Evolutionary conservation across 2,797 vertebrate genomes (phyloP), one percentile per base, ranked within the genome.

Genomic region (Bovichtus variegatus): DNA sequence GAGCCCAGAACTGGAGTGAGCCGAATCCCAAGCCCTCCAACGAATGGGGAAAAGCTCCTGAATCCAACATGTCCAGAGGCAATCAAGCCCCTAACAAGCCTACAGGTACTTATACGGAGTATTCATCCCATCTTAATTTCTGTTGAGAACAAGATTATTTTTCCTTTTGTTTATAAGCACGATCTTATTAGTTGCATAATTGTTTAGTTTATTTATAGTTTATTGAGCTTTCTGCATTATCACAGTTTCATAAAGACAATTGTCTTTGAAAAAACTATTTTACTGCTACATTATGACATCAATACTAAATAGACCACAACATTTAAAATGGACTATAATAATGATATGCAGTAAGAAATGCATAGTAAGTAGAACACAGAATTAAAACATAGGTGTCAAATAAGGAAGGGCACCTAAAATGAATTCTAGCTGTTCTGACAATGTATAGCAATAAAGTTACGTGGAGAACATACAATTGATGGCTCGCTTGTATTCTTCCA

Each of bases 31-130:
- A 95, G 74, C 80, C 95, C 78, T 93, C 96, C 40, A 93, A 83
- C 2, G 97, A 98, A 78, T 98, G 97, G 97, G 95, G 94, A 57
- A 98, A 97, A 86, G 93, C 94, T 59, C 96, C 95, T 78, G 94
- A 95, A 27, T 68, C 89, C 41, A 93, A 72, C 80, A 94, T 95
- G 44, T 95, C 96, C 60, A 96, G 96, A 95, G 94, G 95, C 74
- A 94, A 80, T 0, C 86, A 96, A 75, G 86, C 92, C 50, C 44
- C 94, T 0, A 94, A 71, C 93, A 99, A 98, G 64, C 94, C 97
- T 15, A 91, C 95, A 0, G 93, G 93, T 94, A 85, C 2, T 23
- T 49, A n/a, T 6, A 9, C 12, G 7, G 13, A 46, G 25, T 18
- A 29, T 46, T 51, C 2, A 47, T 38, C 13, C 2, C 4, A 11